phyloP scores from a whole-genome alignment of 2,113 vertebrate species.

The Silurus asotus region DNA sequence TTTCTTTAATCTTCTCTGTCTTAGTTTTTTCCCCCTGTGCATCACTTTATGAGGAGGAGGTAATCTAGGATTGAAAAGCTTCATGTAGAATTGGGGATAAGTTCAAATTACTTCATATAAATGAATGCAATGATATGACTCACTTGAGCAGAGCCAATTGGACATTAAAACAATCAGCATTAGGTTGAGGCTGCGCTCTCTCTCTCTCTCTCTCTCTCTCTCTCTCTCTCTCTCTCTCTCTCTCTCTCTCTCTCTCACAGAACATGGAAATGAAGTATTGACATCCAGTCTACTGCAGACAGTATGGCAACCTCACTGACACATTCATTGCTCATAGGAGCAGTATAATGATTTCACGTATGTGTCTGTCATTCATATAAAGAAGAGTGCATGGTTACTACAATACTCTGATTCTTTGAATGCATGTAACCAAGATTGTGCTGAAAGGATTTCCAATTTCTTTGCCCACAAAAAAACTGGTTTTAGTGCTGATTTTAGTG shows the following conservation, averaged over 20 bases:
- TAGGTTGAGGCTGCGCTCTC: slow-evolving; percentile 46
- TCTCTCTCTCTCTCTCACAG: neutral
- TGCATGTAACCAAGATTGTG: neutral
- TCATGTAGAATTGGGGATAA: slow-evolving; percentile 50
- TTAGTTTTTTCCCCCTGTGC: neutral
- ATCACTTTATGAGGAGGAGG: neutral
- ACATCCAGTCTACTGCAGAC: slow-evolving; percentile 57
- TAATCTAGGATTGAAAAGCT: slow-evolving; percentile 12
- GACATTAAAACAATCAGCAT: slow-evolving; percentile 60
- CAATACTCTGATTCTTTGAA: neutral
- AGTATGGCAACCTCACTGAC: slow-evolving; percentile 56
- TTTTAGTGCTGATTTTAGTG: neutral
- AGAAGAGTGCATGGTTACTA: neutral
- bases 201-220: slow-evolving; percentile 26
- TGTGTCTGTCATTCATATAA: slow-evolving; percentile 10
- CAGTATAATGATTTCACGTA: slow-evolving; percentile 52
- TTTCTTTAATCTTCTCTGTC: neutral
- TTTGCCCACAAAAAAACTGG: neutral
- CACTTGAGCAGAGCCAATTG: slow-evolving; percentile 62
- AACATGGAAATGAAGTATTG: slow-evolving; percentile 68
- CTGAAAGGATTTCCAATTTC: slow-evolving; percentile 4
- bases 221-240: neutral
- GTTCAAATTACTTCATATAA: slow-evolving; percentile 58
- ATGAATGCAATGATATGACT: slow-evolving; percentile 63
- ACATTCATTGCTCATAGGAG: slow-evolving; percentile 60